Conservation (phyloP, 1,140 invertebrate species). For the Ceratoteleas bidentatus region DNA sequence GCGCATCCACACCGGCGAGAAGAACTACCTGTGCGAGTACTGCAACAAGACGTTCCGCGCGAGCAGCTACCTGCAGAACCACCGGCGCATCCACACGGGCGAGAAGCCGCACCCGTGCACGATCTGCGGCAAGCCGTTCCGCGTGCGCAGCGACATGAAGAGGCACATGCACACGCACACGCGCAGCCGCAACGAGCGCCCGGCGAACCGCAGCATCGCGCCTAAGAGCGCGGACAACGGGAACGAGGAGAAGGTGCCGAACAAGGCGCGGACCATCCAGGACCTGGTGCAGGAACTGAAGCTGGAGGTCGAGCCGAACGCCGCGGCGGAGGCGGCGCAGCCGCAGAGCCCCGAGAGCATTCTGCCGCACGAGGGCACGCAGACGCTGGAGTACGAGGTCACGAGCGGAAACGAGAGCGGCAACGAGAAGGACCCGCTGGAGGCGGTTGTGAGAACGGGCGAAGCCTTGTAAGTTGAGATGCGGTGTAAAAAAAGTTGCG, state of each 20-base stretch:
- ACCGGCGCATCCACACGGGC: constrained; percentile 95
- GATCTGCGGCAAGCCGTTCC: constrained; percentile 91
- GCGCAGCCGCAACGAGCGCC: constrained; percentile 75
- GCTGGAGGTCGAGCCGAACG: constrained; percentile 74
- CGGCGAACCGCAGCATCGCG: constrained; percentile 54
- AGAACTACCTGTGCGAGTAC: constrained; percentile 93
- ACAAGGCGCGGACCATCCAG: constrained; percentile 72
- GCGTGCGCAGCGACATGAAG: constrained; percentile 93
- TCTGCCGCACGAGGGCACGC: constrained; percentile 75
- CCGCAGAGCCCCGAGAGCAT: constrained; percentile 76
- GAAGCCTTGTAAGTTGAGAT: constrained; percentile 36
- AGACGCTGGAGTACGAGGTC: constrained; percentile 72
- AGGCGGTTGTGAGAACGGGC: constrained; percentile 72
- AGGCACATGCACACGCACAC: constrained; percentile 91
- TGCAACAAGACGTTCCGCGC: constrained; percentile 92
- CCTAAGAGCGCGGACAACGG: constrained; percentile 41
- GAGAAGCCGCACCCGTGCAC: constrained; percentile 90
- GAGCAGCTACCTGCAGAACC: constrained; percentile 91
- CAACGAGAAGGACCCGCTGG: constrained; percentile 76
- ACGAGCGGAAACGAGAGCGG: constrained; percentile 43
- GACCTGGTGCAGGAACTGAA: constrained; percentile 78
- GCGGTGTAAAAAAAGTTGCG: neutral
- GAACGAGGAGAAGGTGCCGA: constrained; percentile 57
- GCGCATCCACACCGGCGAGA: constrained; percentile 93
- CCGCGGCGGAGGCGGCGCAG: constrained; percentile 72